Evolutionary conservation across 1,140 invertebrate species (phyloP), one percentile per base, ranked within the genome.

Genomic region (Cyclargus thomasi): DNA sequence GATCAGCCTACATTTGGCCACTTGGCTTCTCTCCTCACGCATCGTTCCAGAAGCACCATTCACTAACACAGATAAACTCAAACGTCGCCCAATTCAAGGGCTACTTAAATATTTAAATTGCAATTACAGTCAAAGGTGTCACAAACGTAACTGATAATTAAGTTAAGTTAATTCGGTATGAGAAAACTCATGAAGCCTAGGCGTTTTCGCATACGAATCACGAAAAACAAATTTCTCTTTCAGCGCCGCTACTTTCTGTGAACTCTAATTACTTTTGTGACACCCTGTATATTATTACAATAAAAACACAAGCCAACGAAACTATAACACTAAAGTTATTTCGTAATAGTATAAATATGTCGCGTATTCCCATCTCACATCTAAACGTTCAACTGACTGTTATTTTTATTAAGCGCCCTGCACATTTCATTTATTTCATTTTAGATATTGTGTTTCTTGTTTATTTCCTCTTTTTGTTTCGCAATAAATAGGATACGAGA

Each of bases 21-120:
- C 57, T 71, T 69, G 65, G 29, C 62, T 62, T 63, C 65, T 57
- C 72, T 65, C 63, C 47, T 70, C 68, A 73, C 71, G 71, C 68
- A 68, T 62, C 39, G 68, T 63, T 53, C 69, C 66, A 70, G 64
- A 70, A 47, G 14, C 36, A 29, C 29, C 5, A 29, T 7, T 47
- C 36, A 47, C 36, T 47, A 11, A 16, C 36, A 47, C 36, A 47
- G 14, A 47, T 47, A 7, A 29, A 47, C 11, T 7, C 10, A 47
- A 16, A 47, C 36, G 29, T 29, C 36, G 14, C 36, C 10, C 36
- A 39, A 39, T 2, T 39, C 11, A 39, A 39, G 8, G 36, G 14
- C 36, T 11, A 2, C 36, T 47, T 47, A 47, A 39, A 39, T 39
- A 39, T 39, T 11, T 39, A 39, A 39, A n/a, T n/a, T n/a, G n/a